phyloP scores from a whole-genome alignment of 2,888 invertebrate genomes.

The Ormyrus nitidulus region DNA sequence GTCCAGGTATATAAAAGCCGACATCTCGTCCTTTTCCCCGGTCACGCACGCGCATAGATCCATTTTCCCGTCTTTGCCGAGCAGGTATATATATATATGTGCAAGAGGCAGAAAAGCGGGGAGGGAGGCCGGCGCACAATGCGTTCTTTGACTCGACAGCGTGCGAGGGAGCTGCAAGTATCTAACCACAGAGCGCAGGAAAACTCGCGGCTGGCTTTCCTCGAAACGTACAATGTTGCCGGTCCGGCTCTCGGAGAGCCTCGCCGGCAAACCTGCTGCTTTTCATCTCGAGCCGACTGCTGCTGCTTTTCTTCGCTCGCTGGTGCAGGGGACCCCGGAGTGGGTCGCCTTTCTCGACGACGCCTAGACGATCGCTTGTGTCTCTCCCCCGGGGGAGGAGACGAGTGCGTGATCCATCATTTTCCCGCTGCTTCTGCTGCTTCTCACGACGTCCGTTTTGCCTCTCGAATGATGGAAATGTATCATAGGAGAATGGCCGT shows the following conservation, averaged over 20 bases:
- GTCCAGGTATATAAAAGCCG: constrained; percentile 49
- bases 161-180: neutral
- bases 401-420: constrained; percentile 31
- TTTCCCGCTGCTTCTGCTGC: neutral
- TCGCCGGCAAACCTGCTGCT: constrained; percentile 29
- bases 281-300: constrained; percentile 34
- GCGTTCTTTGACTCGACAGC: neutral
- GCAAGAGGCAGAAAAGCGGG: constrained; percentile 8
- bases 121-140: constrained; percentile 13
- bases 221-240: neutral
- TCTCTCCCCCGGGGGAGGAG: constrained; percentile 19
- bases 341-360: constrained; percentile 36
- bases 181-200: neutral
- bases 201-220: neutral
- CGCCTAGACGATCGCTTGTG: constrained; percentile 19
- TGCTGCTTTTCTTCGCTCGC: too few species aligned
- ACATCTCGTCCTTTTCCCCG: constrained; percentile 35
- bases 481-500: too few species aligned
- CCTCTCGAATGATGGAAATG: too few species aligned
- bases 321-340: neutral
- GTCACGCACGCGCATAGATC: neutral
- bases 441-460: too few species aligned
- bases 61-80: neutral
- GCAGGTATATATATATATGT: neutral
- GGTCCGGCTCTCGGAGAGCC: neutral